A percentile compares a stretch with the other conserved stretches of the same genome.
phyloP scores from a whole-genome alignment of 2,113 vertebrate genomes.

The Rallus limicola region DNA sequence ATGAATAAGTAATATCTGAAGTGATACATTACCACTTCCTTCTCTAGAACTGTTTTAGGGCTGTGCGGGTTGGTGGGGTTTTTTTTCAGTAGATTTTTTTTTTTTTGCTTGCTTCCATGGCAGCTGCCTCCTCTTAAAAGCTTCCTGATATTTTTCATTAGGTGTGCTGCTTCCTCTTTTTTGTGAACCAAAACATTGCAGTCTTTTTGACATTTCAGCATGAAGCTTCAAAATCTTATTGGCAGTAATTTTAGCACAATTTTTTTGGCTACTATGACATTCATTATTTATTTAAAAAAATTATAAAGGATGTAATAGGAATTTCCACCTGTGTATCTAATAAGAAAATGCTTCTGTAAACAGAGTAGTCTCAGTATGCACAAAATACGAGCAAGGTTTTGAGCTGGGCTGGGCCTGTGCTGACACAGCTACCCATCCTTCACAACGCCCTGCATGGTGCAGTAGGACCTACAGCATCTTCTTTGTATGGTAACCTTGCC shows the following conservation, averaged over 20 bases:
- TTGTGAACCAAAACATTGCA: background rate
- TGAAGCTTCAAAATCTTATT: background rate
- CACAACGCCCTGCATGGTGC: background rate
- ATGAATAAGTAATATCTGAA: background rate
- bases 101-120: background rate
- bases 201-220: background rate
- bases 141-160: background rate
- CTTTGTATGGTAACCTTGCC: background rate
- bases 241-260: background rate
- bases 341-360: background rate
- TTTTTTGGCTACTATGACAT: background rate
- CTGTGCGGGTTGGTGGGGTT: background rate
- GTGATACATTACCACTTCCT: background rate
- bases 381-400: background rate
- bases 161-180: background rate
- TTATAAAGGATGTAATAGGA: background rate
- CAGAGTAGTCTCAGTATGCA: background rate
- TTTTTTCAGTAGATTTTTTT: background rate
- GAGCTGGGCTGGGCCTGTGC: background rate
- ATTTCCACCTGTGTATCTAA: background rate
- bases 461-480: background rate
- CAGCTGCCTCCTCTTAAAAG: background rate
- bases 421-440: background rate
- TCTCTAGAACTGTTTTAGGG: background rate
- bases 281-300: background rate